phyloP scores from a whole-genome alignment of 2,113 vertebrate species.

The Pyrgilauda ruficollis region DNA sequence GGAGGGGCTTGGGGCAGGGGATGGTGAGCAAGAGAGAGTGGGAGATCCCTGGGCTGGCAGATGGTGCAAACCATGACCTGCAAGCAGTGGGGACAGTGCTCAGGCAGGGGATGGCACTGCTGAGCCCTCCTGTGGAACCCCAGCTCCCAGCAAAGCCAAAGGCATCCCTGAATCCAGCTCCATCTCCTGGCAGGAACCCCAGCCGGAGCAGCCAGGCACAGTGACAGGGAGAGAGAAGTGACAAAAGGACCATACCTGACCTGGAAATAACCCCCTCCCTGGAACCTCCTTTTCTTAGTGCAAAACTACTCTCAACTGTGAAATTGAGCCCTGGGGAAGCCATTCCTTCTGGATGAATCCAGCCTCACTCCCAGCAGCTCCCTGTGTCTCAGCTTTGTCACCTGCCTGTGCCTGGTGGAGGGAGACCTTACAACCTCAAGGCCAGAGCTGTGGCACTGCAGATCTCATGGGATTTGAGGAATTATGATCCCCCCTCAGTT shows the following conservation, averaged over 20 bases:
- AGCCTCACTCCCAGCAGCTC: background rate
- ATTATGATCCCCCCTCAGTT: background rate
- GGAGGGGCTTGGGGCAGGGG: background rate
- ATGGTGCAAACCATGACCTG: background rate
- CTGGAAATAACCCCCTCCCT: background rate
- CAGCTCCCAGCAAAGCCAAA: background rate
- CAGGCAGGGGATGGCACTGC: background rate
- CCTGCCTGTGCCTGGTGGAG: background rate
- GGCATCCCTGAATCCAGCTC: background rate
- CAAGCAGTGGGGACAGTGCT: background rate
- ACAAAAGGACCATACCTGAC: background rate
- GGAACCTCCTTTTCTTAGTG: background rate
- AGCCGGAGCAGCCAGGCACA: background rate
- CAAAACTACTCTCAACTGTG: background rate
- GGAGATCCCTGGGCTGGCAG: background rate
- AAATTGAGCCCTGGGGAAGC: background rate
- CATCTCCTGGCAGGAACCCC: background rate
- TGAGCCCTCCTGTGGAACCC: fast-evolving
- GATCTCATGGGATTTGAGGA: background rate
- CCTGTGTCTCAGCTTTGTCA: background rate
- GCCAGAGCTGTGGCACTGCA: background rate
- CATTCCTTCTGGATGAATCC: background rate
- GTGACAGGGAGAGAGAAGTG: fast-evolving
- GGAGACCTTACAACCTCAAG: background rate
- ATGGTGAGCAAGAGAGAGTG: background rate